These are phyloP conservation scores for Ivindomyrus marchei DNA, from an alignment of 2,113 vertebrate species.

Conservation along the genomic window DNA sequence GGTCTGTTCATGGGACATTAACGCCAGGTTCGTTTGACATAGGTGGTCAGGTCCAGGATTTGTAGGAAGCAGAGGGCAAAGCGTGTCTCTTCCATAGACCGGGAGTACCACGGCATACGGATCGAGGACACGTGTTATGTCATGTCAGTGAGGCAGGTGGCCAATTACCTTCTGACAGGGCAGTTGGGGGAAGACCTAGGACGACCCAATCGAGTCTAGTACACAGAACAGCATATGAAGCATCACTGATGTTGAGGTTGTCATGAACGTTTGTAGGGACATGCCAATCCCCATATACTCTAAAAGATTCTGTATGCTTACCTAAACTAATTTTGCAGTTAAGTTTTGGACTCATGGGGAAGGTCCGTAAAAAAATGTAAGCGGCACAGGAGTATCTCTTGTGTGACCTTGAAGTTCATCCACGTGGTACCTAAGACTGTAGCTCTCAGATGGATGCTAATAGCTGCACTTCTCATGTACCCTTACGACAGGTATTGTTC, in stretches of 20 bases:
- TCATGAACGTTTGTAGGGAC: background rate
- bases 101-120: background rate
- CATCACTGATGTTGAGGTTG: background rate
- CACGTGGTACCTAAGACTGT: background rate
- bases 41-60: background rate
- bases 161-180: background rate
- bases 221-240: background rate
- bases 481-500: background rate
- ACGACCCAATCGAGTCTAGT: background rate
- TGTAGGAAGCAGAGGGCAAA: background rate
- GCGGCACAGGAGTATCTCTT: background rate
- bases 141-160: background rate
- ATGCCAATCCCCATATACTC: background rate
- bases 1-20: background rate
- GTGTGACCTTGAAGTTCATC: background rate
- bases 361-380: background rate
- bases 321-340: background rate
- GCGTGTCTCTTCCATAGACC: background rate
- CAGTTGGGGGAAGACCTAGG: background rate
- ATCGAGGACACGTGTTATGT: background rate
- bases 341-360: background rate
- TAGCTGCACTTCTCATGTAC: background rate
- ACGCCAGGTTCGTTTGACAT: background rate
- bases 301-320: background rate
- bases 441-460: background rate